Percentiles rank a stretch among this genome's conserved stretches.
Conservation (phyloP, 2,797 vertebrate species). For the Eulemur mongoz region DNA sequence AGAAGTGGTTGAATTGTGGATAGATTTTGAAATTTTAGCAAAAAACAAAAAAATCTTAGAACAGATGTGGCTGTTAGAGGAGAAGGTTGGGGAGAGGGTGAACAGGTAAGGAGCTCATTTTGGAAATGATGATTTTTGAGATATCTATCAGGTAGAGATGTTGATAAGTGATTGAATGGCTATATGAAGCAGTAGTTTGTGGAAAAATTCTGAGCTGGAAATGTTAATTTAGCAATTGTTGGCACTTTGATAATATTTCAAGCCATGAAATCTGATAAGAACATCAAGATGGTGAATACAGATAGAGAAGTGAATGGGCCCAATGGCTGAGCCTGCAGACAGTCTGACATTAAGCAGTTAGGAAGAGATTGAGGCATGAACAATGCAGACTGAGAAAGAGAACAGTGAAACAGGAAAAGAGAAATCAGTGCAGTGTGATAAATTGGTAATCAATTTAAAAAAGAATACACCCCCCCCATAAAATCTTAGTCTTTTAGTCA, state of each 20-base stretch:
- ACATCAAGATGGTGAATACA: neutral
- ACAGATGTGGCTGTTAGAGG: neutral
- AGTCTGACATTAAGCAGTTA: neutral
- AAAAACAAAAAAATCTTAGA: neutral
- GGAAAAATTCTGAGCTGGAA: neutral
- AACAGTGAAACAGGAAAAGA: neutral
- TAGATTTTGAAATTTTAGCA: neutral
- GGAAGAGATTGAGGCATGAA: neutral
- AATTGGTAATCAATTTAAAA: neutral
- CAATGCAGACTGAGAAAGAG: neutral
- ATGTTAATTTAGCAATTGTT: neutral
- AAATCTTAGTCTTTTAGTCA: neutral
- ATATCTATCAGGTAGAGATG: neutral
- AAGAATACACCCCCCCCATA: neutral
- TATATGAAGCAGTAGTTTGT: neutral
- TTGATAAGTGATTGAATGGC: neutral
- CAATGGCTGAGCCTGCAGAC: fast-evolving
- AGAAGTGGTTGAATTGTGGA: neutral
- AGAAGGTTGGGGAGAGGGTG: neutral
- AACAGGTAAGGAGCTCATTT: neutral
- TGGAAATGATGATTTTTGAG: neutral
- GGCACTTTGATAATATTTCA: neutral
- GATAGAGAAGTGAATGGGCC: neutral
- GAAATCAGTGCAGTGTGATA: neutral
- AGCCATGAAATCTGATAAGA: neutral